Percentiles rank a stretch among this genome's conserved stretches.
These are phyloP conservation scores for Apotomis betuletana DNA, from an alignment of 2,888 invertebrate genomes.

Conservation along the genomic window DNA sequence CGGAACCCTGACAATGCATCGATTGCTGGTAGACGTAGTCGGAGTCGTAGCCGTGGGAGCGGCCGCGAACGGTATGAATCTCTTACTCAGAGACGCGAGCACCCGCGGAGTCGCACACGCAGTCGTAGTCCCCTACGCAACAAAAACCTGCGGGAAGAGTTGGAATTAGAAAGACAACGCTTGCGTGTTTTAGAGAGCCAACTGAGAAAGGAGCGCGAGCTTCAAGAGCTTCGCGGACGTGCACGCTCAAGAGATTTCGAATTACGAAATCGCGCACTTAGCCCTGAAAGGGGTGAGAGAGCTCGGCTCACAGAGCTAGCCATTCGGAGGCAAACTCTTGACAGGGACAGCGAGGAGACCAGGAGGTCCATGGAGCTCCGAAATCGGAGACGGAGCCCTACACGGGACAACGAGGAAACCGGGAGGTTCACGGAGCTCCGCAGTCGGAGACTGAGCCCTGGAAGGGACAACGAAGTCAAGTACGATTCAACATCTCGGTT, in stretches of 20 bases:
- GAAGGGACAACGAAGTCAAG: background rate
- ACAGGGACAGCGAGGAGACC: background rate
- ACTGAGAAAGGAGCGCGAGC: background rate
- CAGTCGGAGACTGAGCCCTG: background rate
- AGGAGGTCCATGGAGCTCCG: background rate
- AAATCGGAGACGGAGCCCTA: background rate
- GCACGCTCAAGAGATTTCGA: background rate
- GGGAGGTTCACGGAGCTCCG: background rate
- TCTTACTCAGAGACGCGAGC: background rate
- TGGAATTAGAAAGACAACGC: background rate
- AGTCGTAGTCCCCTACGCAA: background rate
- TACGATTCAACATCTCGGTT: slow-evolving; percentile 1
- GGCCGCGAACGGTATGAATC: background rate
- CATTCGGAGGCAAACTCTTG: too few species aligned
- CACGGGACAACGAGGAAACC: too few species aligned
- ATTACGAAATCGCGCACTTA: background rate
- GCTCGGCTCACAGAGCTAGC: background rate
- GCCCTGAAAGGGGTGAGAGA: background rate
- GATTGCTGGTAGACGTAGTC: too few species aligned
- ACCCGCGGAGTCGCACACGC: background rate
- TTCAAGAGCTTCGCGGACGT: background rate
- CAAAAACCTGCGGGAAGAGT: background rate
- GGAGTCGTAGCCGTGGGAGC: background rate
- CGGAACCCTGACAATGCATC: too few species aligned
- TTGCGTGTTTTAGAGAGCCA: background rate